Evolutionary conservation across 2,888 invertebrate species (phyloP).

Genomic region (Hyalella azteca): DNA sequence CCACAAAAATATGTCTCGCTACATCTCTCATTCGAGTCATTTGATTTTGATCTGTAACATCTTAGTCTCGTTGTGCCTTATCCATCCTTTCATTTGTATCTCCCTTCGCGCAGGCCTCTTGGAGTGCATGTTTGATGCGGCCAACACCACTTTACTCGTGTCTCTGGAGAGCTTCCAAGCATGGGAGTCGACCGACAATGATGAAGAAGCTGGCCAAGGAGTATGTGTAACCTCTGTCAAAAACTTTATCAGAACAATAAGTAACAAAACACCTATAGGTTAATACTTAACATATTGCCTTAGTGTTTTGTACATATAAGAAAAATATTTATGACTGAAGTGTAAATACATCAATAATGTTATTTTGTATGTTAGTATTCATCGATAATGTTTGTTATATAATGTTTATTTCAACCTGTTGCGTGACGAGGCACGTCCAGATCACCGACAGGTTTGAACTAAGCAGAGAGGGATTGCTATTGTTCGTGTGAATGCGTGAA

Average conservation of each 20-base stretch:
- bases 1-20: too few species aligned
- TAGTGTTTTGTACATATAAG: slow-evolving; percentile 24
- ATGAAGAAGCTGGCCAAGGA: not conserved
- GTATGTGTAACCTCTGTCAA: slow-evolving; percentile 2
- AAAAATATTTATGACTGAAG: slow-evolving; percentile 28
- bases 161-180: not conserved
- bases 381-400: slow-evolving; percentile 14
- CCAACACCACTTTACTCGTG: not conserved
- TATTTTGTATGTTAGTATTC: slow-evolving; percentile 22
- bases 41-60: too few species aligned
- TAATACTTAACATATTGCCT: slow-evolving; percentile 5
- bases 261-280: slow-evolving; percentile 17
- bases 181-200: slow-evolving; percentile 10
- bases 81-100: too few species aligned
- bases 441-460: not conserved
- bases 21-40: too few species aligned
- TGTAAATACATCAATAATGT: slow-evolving; percentile 28
- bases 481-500: slow-evolving; percentile 26
- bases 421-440: not conserved
- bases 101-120: not conserved
- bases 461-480: not conserved
- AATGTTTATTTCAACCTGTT: slow-evolving; percentile 13
- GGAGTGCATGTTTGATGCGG: not conserved
- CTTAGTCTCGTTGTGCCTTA: too few species aligned
- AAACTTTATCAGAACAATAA: not conserved